A percentile compares a stretch with the other conserved stretches of the same genome.
phyloP scores from a whole-genome alignment of 2,113 vertebrate species.

The Cynopterus brachyotis region DNA sequence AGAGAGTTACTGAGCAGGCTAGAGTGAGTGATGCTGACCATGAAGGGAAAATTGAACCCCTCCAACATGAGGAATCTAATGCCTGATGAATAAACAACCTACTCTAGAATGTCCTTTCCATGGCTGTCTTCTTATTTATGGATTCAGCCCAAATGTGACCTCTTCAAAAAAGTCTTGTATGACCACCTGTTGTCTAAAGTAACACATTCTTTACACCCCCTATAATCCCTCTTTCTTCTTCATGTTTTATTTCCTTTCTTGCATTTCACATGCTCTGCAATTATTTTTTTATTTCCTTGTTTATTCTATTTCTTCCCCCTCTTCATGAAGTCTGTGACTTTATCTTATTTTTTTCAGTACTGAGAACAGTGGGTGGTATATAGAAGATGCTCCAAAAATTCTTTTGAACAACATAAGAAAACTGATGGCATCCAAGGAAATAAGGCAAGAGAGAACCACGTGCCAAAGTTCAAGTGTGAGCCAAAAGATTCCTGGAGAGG shows the following conservation, averaged over 20 bases:
- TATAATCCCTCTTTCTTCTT: not conserved
- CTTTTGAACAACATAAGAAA: not conserved
- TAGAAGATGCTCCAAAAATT: constrained; percentile 25
- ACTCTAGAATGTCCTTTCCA: not conserved
- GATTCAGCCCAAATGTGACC: not conserved
- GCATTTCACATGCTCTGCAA: not conserved
- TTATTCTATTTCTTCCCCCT: not conserved
- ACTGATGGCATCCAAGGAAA: not conserved
- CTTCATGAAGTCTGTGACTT: not conserved
- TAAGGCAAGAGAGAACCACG: not conserved
- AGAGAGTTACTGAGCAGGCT: not conserved
- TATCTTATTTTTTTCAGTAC: constrained; percentile 15
- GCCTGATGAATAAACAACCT: not conserved
- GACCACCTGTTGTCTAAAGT: not conserved
- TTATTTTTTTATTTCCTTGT: not conserved
- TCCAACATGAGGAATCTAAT: not conserved
- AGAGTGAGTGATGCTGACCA: not conserved
- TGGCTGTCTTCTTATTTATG: not conserved
- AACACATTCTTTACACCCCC: not conserved
- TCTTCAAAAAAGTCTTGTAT: not conserved
- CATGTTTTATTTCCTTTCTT: not conserved
- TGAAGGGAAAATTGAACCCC: not conserved
- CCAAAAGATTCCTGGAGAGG: not conserved
- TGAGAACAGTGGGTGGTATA: not conserved
- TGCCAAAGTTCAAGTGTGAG: not conserved